Conservation (phyloP, 1,140 invertebrate species). For the Ceratina calcarata region DNA sequence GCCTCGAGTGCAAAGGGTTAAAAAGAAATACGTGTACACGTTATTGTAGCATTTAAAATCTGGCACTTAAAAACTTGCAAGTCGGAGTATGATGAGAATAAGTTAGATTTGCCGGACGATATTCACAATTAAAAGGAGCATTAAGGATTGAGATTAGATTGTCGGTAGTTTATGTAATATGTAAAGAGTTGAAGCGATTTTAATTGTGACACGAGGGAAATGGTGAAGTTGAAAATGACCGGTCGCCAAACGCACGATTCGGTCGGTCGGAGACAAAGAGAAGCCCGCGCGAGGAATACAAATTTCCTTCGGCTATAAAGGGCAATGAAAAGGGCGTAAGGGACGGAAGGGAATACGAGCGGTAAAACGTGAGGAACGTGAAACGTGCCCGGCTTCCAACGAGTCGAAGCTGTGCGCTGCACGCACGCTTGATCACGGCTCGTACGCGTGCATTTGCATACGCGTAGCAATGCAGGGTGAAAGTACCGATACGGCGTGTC, state of each 20-base stretch:
- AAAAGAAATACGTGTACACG: too few species aligned
- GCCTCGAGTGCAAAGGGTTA: too few species aligned
- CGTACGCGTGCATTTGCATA: conserved; percentile 45
- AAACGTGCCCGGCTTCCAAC: conserved; percentile 30
- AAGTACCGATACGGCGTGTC: conserved; percentile 38
- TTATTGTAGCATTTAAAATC: too few species aligned
- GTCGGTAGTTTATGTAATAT: too few species aligned
- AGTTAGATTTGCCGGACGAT: too few species aligned
- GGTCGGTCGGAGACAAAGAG: conserved; percentile 6
- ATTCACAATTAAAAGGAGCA: too few species aligned
- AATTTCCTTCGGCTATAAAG: conserved; percentile 11
- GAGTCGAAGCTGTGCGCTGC: conserved; percentile 14
- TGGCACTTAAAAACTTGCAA: too few species aligned
- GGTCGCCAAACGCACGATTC: conserved; percentile 22
- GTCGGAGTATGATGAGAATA: too few species aligned
- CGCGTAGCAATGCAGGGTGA: conserved; percentile 48
- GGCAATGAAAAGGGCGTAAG: neutral
- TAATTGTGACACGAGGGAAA: neutral
- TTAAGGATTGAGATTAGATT: too few species aligned
- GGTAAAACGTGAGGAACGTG: conserved; percentile 28
- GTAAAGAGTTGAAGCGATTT: too few species aligned
- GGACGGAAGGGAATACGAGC: neutral
- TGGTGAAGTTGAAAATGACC: neutral
- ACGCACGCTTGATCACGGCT: conserved; percentile 38
- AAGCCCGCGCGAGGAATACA: conserved; percentile 19